These are phyloP conservation scores for Tetramorium parvispinum DNA, from an alignment of 1,140 invertebrate species.

Conservation along the genomic window DNA sequence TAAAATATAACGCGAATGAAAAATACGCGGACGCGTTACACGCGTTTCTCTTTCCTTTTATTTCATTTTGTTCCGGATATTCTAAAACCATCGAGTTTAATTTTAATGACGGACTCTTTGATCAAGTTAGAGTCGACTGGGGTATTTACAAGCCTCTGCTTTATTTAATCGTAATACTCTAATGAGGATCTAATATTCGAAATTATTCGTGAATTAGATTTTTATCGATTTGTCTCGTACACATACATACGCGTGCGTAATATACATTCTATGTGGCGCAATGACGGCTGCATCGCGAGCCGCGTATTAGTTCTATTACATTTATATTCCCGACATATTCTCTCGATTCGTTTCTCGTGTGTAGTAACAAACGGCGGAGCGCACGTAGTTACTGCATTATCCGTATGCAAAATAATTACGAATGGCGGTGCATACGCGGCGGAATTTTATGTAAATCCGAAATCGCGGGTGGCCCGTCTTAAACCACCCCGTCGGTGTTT, in stretches of 20 bases:
- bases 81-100: neutral
- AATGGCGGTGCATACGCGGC: slow-evolving; percentile 49
- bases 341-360: slow-evolving; percentile 55
- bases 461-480: slow-evolving; percentile 74
- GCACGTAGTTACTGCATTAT: slow-evolving; percentile 60
- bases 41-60: neutral
- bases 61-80: neutral
- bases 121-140: neutral
- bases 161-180: neutral
- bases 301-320: slow-evolving; percentile 59
- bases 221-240: slow-evolving; percentile 29
- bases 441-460: slow-evolving; percentile 71
- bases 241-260: neutral
- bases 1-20: neutral
- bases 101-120: neutral
- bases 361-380: slow-evolving; percentile 45
- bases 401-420: slow-evolving; percentile 67
- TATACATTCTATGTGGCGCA: slow-evolving; percentile 18
- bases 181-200: slow-evolving; percentile 8
- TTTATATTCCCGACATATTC: slow-evolving; percentile 55
- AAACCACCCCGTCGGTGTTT: slow-evolving; percentile 69
- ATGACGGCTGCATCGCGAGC: slow-evolving; percentile 26
- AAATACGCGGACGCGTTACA: neutral
- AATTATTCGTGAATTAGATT: slow-evolving; percentile 22
- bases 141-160: neutral